Conservation (phyloP, 1,140 invertebrate genomes). For the Orussus abietinus region DNA sequence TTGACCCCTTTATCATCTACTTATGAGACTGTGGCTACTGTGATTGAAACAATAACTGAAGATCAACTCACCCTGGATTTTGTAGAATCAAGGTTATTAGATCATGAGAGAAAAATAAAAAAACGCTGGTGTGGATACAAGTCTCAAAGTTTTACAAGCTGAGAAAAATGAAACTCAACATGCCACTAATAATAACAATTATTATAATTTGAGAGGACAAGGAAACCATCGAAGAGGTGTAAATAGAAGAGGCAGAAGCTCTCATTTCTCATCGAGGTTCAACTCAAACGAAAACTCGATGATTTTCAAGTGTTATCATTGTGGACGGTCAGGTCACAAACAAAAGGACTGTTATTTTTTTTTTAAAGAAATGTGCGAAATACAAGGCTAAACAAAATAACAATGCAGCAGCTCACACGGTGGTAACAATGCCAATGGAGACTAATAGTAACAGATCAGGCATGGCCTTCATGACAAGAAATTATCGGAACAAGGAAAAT, state of each 20-base stretch:
- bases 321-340: no score
- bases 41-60: not conserved
- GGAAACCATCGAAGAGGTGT: not conserved
- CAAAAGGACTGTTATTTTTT: not conserved
- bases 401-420: no score
- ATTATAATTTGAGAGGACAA: not conserved
- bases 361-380: not conserved
- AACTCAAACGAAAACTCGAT: no score
- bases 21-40: slow-evolving; percentile 1
- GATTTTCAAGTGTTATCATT: no score
- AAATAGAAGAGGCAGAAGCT: not conserved
- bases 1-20: not conserved
- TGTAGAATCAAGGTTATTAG: not conserved
- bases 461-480: no score
- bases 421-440: no score
- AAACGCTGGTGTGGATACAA: no score
- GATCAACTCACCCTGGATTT: not conserved
- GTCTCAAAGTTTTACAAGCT: no score
- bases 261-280: no score
- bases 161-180: not conserved
- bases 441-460: no score
- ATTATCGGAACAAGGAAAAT: no score
- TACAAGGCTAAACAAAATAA: not conserved
- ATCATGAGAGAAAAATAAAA: slow-evolving; percentile 1
- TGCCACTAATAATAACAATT: not conserved